Conservation (phyloP, 1,140 invertebrate species). For the Pentalonia nigronervosa region DNA sequence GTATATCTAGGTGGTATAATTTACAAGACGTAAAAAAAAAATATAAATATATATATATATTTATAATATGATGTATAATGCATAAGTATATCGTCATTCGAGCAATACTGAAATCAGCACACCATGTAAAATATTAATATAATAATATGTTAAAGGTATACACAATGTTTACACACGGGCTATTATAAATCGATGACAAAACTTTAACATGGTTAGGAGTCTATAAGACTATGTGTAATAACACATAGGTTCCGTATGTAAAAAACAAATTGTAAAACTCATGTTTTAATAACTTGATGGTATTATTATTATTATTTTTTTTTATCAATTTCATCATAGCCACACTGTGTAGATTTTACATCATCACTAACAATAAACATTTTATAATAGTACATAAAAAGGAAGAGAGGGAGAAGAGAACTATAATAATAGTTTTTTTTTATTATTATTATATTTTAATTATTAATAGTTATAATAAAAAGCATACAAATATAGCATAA, state of each 20-base stretch:
- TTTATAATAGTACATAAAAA: constrained; percentile 25
- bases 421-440: constrained; percentile 34
- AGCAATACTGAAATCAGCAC: constrained; percentile 42
- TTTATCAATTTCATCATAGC: neutral
- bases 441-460: constrained; percentile 11
- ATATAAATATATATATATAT: constrained; percentile 29
- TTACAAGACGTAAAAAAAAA: constrained; percentile 51
- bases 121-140: neutral
- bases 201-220: neutral
- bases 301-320: neutral
- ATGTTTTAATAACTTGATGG: neutral
- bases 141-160: constrained; percentile 25
- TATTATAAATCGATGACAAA: neutral
- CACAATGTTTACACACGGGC: neutral
- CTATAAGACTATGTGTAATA: neutral
- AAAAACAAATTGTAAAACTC: neutral
- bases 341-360: neutral
- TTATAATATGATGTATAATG: constrained; percentile 9
- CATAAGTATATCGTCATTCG: constrained; percentile 32
- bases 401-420: neutral
- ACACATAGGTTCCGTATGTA: neutral
- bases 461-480: constrained; percentile 46
- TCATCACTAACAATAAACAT: neutral
- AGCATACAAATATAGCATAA: constrained; percentile 49
- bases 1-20: constrained; percentile 48